Base-by-base conservation (phyloP, 2,797 vertebrate species). In the Semaprochilodus insignis region DNA sequence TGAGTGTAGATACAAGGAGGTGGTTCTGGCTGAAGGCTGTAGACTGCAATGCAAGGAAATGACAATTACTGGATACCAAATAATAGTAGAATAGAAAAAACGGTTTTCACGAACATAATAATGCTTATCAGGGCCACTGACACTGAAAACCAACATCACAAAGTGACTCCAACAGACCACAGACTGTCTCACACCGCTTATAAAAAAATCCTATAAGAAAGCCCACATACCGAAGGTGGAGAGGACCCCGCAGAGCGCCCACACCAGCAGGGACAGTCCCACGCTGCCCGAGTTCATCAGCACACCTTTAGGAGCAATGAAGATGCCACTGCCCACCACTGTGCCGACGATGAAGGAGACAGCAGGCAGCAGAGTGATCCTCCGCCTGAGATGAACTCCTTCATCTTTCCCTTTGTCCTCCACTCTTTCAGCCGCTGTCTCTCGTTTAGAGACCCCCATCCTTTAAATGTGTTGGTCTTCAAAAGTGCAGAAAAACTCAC, bases 271-370 rank as follows among this genome's bases (percentile, higher is more conserved):
- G 55, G 96, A 97, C 60, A 96, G 87, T 21, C 97, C 96, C 85
- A 97, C 93, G 0, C 92, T 97, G 85, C 96, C 97, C 0, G 95
- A 95, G 91, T 97, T 96, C 81, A 94, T 86, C 88, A 97, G 89
- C 1, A 97, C 96, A 1, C 96, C 96, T 88, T 96, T 97, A 0
- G 97, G 97, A 8, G 97, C 95, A 62, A 97, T 96, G 48, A 97
- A 97, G 92, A 97, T 97, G 71, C 97, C 97, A 0, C 96, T 97
- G 88, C 97, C 97, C 85, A 97, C 94, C 92, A 97, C 95, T 1
- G 95, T 95, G 69, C 96, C 96, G 0, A 96, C 91, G 84, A 97
- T 92, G 44, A 97, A 92, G 0, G 91, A 95, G 81, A 94, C 89
- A 7, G 95, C 95, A 0, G 95, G 85, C 87, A 96, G 85, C 84